Evolutionary conservation across 2,113 vertebrate species (phyloP).

Genomic region (Varanus salvator): DNA sequence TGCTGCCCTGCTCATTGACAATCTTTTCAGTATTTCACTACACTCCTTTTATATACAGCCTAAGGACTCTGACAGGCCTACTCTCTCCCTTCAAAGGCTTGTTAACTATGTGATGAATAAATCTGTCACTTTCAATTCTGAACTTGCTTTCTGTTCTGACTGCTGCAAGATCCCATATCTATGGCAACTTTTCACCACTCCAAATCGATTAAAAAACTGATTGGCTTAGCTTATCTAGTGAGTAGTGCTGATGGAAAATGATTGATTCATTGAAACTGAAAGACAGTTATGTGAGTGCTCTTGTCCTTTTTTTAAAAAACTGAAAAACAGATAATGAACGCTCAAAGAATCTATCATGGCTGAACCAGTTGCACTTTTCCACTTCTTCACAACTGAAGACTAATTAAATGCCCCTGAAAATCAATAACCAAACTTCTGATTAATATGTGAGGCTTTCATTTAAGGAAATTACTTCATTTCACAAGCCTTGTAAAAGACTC

Average conservation of each 20-base stretch:
- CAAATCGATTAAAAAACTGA: constrained; percentile 80
- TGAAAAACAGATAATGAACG: constrained; percentile 53
- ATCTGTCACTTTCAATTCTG: constrained; percentile 84
- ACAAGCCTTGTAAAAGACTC: constrained; percentile 23
- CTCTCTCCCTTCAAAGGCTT: constrained; percentile 80
- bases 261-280: constrained; percentile 73
- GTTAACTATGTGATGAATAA: constrained; percentile 84
- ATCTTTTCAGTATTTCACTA: constrained; percentile 72
- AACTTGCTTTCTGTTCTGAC: constrained; percentile 81
- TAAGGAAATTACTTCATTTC: constrained; percentile 19
- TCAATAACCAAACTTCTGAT: constrained; percentile 50
- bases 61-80: constrained; percentile 77
- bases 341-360: constrained; percentile 36
- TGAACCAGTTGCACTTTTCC: constrained; percentile 37
- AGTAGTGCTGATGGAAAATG: constrained; percentile 70
- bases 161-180: constrained; percentile 78
- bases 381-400: constrained; percentile 31
- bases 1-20: constrained; percentile 65
- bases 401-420: constrained; percentile 60
- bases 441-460: constrained; percentile 21
- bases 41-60: constrained; percentile 77
- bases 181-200: constrained; percentile 83
- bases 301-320: constrained; percentile 53
- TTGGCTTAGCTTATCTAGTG: constrained; percentile 79
- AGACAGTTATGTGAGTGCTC: constrained; percentile 64